Evolutionary conservation across 2,888 invertebrate genomes (phyloP).

Genomic region (Eristalis intricaria): DNA sequence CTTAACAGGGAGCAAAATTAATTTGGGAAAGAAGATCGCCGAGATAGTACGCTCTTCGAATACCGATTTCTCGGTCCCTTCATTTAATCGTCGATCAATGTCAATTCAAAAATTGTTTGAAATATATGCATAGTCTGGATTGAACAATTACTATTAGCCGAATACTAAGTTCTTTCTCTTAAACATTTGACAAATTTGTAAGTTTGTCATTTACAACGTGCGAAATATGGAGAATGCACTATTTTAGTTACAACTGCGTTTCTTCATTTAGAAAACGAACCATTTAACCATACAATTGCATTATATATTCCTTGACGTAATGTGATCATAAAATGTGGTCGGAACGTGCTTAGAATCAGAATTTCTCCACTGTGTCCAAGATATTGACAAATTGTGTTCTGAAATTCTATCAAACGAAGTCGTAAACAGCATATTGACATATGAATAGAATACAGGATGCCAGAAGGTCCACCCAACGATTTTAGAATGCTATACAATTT

Average conservation of each 20-base stretch:
- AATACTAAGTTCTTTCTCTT: no score
- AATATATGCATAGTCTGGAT: no score
- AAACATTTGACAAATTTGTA: no score
- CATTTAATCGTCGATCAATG: no score
- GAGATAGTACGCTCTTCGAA: no score
- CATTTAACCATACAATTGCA: neutral
- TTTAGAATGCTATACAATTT: neutral
- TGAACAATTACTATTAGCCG: no score
- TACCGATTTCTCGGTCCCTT: no score
- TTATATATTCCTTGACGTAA: neutral
- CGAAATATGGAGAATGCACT: neutral
- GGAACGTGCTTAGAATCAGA: neutral
- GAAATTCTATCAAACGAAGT: neutral
- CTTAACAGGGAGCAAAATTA: no score
- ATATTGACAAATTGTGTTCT: neutral
- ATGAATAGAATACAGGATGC: neutral
- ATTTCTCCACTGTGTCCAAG: neutral
- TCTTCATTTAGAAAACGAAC: neutral
- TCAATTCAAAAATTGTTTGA: no score
- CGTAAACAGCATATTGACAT: neutral
- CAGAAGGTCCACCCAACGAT: neutral
- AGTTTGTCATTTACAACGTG: no score
- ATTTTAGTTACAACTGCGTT: neutral
- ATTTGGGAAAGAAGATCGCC: no score
- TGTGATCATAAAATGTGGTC: neutral